Conservation (phyloP, 30 jellyfish, hydroid and myxozoan genomes). For the Pseudorhiza aurosa region DNA sequence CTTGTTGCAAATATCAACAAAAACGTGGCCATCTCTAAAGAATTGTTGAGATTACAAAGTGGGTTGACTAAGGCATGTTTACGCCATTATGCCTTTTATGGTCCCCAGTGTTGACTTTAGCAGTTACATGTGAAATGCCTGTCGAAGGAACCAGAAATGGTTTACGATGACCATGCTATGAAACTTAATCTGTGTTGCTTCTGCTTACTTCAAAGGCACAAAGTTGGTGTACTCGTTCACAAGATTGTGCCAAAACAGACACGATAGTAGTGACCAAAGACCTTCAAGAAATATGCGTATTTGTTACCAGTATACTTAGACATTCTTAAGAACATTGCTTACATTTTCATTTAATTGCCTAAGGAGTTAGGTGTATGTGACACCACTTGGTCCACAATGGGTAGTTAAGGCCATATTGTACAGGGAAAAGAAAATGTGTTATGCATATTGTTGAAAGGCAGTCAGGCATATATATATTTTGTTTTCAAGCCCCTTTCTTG, state of each 20-base stretch:
- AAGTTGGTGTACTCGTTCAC: conserved; percentile 16
- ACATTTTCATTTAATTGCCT: not conserved
- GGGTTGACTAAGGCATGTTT: no score
- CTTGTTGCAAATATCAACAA: no score
- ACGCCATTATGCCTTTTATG: no score
- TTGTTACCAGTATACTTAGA: not conserved
- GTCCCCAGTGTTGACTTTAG: not conserved
- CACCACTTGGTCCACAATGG: not conserved
- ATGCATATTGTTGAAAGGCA: no score
- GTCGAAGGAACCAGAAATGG: not conserved
- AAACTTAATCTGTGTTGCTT: conserved; percentile 9
- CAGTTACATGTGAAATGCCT: not conserved
- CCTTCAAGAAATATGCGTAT: conserved; percentile 3
- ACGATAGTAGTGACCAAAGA: conserved; percentile 16
- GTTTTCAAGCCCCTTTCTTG: no score
- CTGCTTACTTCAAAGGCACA: conserved; percentile 42
- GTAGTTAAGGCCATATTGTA: no score
- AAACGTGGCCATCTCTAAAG: no score
- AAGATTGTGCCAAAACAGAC: conserved; percentile 34
- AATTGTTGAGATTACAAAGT: no score
- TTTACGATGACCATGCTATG: not conserved
- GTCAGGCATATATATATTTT: no score
- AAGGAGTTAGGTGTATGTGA: not conserved
- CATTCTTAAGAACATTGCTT: not conserved
- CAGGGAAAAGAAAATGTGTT: no score